Conservation (phyloP, 2,113 vertebrate species). For the Hemichromis elongatus region DNA sequence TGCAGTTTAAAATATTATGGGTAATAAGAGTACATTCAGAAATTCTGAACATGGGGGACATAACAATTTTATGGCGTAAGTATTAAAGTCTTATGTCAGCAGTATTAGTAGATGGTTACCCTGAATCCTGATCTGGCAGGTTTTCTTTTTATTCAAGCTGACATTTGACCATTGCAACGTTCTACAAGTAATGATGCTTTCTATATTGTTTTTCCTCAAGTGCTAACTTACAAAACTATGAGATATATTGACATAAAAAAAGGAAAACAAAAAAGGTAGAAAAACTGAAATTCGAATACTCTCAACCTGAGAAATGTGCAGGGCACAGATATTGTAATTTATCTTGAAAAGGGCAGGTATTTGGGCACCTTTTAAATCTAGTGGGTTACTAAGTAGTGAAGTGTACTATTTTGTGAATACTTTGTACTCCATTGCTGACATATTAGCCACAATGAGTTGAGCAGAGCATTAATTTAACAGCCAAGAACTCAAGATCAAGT, state of each 20-base stretch:
- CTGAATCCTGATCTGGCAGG: neutral
- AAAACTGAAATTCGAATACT: neutral
- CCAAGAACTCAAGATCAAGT: neutral
- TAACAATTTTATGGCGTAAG: neutral
- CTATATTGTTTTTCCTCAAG: neutral
- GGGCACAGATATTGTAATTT: neutral
- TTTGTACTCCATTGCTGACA: neutral
- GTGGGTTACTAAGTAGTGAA: neutral
- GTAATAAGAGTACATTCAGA: neutral
- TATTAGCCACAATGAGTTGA: neutral
- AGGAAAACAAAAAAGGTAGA: neutral
- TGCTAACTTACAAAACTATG: rapidly evolving
- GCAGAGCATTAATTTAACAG: neutral
- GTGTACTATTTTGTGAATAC: neutral
- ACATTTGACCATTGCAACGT: neutral
- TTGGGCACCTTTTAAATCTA: neutral
- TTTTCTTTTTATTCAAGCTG: neutral
- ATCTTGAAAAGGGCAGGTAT: neutral
- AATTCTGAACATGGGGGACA: neutral
- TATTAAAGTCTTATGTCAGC: neutral
- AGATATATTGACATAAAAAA: neutral
- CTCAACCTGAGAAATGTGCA: neutral
- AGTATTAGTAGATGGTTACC: neutral
- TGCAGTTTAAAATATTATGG: conserved; percentile 5
- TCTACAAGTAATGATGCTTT: neutral